Conservation (phyloP, 2,113 vertebrate genomes). For the Delphinapterus leucas region DNA sequence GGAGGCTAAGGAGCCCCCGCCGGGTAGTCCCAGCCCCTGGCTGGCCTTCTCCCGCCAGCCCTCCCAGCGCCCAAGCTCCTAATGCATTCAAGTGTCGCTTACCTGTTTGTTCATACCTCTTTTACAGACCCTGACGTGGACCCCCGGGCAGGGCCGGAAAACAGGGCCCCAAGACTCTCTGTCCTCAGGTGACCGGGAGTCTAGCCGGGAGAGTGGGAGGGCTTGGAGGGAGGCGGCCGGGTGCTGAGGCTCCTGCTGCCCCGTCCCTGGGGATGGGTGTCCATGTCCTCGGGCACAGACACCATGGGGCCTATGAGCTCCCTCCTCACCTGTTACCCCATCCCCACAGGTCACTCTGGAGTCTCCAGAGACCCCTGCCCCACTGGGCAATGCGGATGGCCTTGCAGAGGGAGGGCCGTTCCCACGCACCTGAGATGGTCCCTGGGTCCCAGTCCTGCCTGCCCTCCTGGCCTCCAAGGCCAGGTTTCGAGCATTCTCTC, state of each 20-base stretch:
- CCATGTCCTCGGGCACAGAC: not conserved
- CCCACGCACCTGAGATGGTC: not conserved
- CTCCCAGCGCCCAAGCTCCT: rapidly evolving
- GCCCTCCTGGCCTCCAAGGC: not conserved
- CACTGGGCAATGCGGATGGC: not conserved
- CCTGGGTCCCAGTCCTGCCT: not conserved
- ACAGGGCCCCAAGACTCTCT: not conserved
- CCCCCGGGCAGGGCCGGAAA: too few relatives aligned
- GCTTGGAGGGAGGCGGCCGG: not conserved
- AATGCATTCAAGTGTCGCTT: not conserved
- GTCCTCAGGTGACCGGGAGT: not conserved
- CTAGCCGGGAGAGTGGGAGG: not conserved
- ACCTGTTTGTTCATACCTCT: not conserved
- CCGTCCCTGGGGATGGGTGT: too few relatives aligned
- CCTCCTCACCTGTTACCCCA: not conserved
- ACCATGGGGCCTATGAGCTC: rapidly evolving
- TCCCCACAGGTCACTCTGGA: rapidly evolving
- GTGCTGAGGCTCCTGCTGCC: rapidly evolving
- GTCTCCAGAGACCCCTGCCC: not conserved
- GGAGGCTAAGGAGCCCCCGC: rapidly evolving
- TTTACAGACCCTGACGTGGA: not conserved
- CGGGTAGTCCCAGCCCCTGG: rapidly evolving
- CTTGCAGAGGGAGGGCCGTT: not conserved
- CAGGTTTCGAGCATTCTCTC: rapidly evolving
- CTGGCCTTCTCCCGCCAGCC: not conserved